A percentile compares a stretch with the other conserved stretches of the same genome.
These are phyloP conservation scores for Odontocerum albicorne DNA, from an alignment of 2,888 invertebrate genomes.

Conservation along the genomic window DNA sequence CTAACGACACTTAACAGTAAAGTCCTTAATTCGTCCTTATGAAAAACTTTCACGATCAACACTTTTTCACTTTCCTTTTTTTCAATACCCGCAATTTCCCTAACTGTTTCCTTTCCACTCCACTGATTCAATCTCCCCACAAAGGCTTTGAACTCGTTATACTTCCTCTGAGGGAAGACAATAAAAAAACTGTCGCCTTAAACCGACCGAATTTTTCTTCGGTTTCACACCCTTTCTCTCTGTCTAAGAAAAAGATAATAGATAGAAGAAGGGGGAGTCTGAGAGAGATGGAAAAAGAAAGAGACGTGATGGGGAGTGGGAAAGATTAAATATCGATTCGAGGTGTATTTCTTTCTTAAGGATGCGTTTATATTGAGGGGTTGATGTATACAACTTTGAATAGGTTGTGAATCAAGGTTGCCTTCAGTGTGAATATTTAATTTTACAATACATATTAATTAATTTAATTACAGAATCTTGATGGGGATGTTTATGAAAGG, in stretches of 20 bases:
- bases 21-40: too few species aligned
- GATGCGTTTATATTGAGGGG: slow-evolving; percentile 21
- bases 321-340: slow-evolving; percentile 30
- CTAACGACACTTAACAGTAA: too few species aligned
- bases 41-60: neutral
- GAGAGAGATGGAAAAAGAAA: slow-evolving; percentile 2
- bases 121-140: slow-evolving; percentile 2
- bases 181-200: slow-evolving; percentile 34
- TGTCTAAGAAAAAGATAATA: slow-evolving; percentile 8
- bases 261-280: neutral
- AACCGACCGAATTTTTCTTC: slow-evolving; percentile 34
- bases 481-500: too few species aligned
- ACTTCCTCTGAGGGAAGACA: slow-evolving; percentile 9
- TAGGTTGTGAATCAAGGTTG: neutral
- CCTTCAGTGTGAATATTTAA: neutral
- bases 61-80: too few species aligned
- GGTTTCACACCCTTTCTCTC: slow-evolving; percentile 24
- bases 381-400: slow-evolving; percentile 8
- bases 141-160: neutral
- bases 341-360: slow-evolving; percentile 24
- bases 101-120: neutral
- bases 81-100: neutral
- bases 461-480: too few species aligned
- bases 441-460: too few species aligned
- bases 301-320: slow-evolving; percentile 3